Conservation (phyloP, 2,113 vertebrate species). For the Nannobrachium achirus region DNA sequence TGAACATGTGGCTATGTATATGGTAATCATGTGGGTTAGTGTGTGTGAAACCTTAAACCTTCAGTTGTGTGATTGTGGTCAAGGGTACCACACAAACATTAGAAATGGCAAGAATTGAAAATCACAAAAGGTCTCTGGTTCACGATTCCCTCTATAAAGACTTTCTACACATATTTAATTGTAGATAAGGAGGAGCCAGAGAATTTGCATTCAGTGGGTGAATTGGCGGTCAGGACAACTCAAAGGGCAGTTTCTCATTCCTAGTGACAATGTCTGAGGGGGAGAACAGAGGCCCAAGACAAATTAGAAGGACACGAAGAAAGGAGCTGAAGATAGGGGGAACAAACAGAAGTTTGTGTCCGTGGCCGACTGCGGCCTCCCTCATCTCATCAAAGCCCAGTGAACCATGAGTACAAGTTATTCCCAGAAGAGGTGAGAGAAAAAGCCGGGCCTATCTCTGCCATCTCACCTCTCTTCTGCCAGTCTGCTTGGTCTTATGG, state of each 20-base stretch:
- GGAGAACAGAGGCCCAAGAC: conserved; percentile 8
- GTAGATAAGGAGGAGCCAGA: too few species aligned
- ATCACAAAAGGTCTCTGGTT: too few species aligned
- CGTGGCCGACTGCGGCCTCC: neutral
- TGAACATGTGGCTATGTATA: neutral
- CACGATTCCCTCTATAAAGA: too few species aligned
- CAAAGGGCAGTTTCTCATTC: conserved; percentile 26
- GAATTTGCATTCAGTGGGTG: neutral
- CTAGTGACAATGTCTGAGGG: conserved; percentile 18
- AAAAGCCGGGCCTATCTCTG: conserved; percentile 1
- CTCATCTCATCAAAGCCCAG: conserved; percentile 14
- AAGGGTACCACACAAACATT: too few species aligned
- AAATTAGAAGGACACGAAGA: conserved; percentile 22
- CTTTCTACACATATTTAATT: too few species aligned
- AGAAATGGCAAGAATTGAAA: too few species aligned
- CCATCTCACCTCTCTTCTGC: conserved; percentile 2
- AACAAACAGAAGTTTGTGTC: conserved; percentile 18
- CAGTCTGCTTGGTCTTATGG: conserved; percentile 12
- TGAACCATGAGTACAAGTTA: conserved; percentile 22
- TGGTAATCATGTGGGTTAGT: conserved; percentile 8
- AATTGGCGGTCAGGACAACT: conserved; percentile 4
- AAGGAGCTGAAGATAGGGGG: neutral
- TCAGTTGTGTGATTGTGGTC: too few species aligned
- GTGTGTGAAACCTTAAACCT: neutral
- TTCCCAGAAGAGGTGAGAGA: conserved; percentile 24